phyloP scores from a whole-genome alignment of 2,113 vertebrate genomes.

The Indri indri region DNA sequence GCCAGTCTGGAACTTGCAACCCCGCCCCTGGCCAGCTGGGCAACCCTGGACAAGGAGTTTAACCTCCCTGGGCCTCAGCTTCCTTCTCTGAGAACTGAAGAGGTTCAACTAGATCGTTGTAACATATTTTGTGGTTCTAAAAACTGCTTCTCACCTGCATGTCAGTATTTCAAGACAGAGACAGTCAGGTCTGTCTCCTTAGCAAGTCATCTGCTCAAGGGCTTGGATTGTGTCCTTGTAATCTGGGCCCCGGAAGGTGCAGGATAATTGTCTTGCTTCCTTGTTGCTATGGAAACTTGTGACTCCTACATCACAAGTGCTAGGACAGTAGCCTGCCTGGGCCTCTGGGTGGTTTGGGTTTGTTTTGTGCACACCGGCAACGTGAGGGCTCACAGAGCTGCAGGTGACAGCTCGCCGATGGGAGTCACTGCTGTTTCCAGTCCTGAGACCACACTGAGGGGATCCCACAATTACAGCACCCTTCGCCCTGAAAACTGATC shows the following conservation, averaged over 20 bases:
- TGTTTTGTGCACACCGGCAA: background rate
- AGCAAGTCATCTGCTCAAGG: constrained; percentile 20
- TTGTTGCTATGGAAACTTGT: constrained; percentile 68
- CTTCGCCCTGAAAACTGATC: background rate
- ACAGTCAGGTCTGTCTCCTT: background rate
- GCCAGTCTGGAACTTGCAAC: background rate
- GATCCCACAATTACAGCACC: background rate
- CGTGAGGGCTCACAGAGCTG: background rate
- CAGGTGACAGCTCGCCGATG: background rate
- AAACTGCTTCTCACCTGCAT: background rate
- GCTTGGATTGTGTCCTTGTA: constrained; percentile 27
- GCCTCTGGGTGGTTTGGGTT: background rate
- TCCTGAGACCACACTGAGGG: background rate
- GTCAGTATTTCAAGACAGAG: constrained; percentile 46
- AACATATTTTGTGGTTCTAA: background rate
- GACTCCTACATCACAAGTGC: background rate
- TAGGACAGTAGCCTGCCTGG: constrained; percentile 9
- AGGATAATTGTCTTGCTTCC: constrained; percentile 57
- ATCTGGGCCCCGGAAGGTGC: constrained; percentile 37
- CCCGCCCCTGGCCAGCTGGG: background rate
- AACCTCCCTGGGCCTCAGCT: background rate
- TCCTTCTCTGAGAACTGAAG: background rate
- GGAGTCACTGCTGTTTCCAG: background rate
- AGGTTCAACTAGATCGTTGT: background rate
- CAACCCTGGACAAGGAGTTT: background rate